A percentile compares a stretch with the other conserved stretches of the same genome.
phyloP scores from a whole-genome alignment of 2,888 invertebrate genomes.

The Eristalinus aeneus region DNA sequence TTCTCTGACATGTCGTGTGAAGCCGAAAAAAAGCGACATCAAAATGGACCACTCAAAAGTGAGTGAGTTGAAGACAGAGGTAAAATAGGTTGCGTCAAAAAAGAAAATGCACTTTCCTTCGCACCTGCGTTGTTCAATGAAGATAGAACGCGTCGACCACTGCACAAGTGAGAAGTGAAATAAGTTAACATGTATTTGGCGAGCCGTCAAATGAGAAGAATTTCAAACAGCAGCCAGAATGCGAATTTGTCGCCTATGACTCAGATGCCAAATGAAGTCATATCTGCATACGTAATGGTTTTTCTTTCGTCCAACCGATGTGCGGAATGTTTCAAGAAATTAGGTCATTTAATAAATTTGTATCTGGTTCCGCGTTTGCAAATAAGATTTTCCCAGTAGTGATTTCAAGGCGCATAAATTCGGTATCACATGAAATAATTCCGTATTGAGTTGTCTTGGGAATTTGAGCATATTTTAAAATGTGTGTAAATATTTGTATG shows the following conservation, averaged over 20 bases:
- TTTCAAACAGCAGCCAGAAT: conserved; percentile 1
- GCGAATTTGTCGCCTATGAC: conserved; percentile 12
- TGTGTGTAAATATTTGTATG: no score
- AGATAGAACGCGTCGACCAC: conserved; percentile 29
- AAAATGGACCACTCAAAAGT: background rate
- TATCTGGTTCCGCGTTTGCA: background rate
- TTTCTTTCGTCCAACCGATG: background rate
- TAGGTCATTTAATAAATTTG: background rate
- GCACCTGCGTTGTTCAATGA: conserved; percentile 5
- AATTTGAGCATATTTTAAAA: background rate
- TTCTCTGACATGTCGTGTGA: background rate
- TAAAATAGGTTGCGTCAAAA: background rate
- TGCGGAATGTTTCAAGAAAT: background rate
- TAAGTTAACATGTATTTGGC: conserved; percentile 49
- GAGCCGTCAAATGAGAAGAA: conserved; percentile 18
- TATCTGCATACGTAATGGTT: background rate
- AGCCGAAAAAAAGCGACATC: background rate
- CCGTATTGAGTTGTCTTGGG: background rate
- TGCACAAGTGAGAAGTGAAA: conserved; percentile 5
- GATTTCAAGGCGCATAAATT: background rate
- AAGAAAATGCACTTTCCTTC: conserved; percentile 20
- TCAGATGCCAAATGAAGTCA: conserved; percentile 23
- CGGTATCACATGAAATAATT: background rate
- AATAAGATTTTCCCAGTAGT: background rate
- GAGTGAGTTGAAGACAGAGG: background rate